These are phyloP conservation scores for Luehdorfia chinensis DNA, from an alignment of 1,140 invertebrate species.

Conservation along the genomic window DNA sequence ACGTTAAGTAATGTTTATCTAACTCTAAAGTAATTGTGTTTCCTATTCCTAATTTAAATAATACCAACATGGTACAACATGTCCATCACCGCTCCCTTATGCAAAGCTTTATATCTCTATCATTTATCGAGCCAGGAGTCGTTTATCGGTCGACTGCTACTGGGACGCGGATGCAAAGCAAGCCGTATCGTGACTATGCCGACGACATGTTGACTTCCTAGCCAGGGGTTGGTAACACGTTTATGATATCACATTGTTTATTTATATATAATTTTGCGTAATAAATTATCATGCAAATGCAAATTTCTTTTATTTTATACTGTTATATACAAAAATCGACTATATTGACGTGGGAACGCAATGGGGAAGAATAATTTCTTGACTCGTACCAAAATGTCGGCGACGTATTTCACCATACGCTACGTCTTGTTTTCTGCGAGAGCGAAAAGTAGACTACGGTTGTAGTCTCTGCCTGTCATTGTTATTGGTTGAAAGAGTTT, in stretches of 20 bases:
- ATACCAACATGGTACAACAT: neutral
- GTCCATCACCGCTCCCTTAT: conserved; percentile 28
- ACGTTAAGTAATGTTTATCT: too few species aligned
- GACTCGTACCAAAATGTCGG: too few species aligned
- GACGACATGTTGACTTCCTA: conserved; percentile 25
- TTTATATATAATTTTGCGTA: too few species aligned
- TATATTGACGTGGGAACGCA: too few species aligned
- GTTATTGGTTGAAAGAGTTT: neutral
- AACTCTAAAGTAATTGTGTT: too few species aligned
- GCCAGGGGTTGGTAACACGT: conserved; percentile 31
- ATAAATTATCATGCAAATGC: neutral
- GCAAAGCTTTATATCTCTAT: conserved; percentile 38
- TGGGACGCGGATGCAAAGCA: conserved; percentile 8
- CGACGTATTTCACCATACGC: too few species aligned
- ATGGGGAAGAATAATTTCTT: too few species aligned
- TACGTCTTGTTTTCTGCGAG: too few species aligned
- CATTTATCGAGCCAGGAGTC: conserved; percentile 42
- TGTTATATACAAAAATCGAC: neutral
- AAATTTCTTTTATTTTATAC: neutral
- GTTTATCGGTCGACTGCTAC: conserved; percentile 15
- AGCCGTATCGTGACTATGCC: conserved; percentile 21
- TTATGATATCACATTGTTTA: too few species aligned
- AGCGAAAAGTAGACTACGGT: too few species aligned
- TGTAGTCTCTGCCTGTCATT: too few species aligned
- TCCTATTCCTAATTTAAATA: too few species aligned